phyloP scores from a whole-genome alignment of 2,888 invertebrate species.

The Germaria angustata region DNA sequence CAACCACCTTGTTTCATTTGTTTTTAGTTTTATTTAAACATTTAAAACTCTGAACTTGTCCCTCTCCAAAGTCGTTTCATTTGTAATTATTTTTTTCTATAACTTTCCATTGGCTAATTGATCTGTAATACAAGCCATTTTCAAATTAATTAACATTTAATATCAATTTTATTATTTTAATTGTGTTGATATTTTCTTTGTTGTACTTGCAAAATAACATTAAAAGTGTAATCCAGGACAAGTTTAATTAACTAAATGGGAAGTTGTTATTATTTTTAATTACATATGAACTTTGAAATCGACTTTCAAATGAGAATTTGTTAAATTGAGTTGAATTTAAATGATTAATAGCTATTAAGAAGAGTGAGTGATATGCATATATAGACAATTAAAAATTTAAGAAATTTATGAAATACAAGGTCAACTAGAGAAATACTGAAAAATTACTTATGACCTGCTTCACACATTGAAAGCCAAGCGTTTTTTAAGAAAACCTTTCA shows the following conservation, averaged over 20 bases:
- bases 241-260: neutral
- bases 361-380: no score
- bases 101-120: no score
- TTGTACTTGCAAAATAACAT: neutral
- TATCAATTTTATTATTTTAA: conserved; percentile 13
- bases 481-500: no score
- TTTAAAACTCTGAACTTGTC: no score
- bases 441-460: no score
- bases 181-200: neutral
- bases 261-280: neutral
- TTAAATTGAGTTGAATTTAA: neutral
- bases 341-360: conserved; percentile 1
- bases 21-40: no score
- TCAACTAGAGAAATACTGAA: no score
- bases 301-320: neutral
- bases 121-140: no score
- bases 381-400: neutral
- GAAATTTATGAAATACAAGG: neutral
- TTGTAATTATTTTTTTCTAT: no score
- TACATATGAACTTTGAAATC: neutral
- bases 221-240: neutral
- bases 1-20: no score
- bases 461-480: no score
- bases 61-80: no score
- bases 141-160: conserved; percentile 7